Conservation (phyloP, 2,113 vertebrate species). For the Chlorodrepanis virens region DNA sequence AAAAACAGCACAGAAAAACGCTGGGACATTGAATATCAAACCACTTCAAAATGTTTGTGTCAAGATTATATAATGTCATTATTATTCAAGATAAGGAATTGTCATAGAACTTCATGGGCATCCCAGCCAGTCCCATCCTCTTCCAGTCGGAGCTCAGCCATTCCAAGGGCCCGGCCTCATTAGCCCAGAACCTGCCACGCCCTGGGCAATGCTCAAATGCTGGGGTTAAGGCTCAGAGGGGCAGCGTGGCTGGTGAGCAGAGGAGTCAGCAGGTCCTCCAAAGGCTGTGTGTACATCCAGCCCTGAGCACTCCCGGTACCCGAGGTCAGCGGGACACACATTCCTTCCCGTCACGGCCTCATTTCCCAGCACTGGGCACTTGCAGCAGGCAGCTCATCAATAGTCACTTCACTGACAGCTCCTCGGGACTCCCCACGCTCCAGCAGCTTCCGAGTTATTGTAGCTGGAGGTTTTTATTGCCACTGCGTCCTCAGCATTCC, state of each 20-base stretch:
- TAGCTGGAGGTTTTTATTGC: slow-evolving; percentile 15
- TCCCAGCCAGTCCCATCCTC: not conserved
- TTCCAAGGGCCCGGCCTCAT: not conserved
- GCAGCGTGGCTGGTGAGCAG: not conserved
- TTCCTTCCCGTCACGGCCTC: not conserved
- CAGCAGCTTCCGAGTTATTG: not conserved
- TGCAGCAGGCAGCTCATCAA: slow-evolving; percentile 50
- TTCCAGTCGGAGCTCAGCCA: not conserved
- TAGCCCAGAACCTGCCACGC: rapidly evolving
- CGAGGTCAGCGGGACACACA: not conserved
- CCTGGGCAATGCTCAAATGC: not conserved
- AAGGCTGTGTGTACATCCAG: not conserved
- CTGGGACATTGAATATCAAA: not conserved
- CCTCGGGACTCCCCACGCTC: not conserved
- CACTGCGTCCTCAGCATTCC: not conserved
- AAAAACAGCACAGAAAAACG: not conserved
- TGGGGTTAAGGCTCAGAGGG: not conserved
- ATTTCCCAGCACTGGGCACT: slow-evolving; percentile 29
- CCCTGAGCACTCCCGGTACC: not conserved
- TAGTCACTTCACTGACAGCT: slow-evolving; percentile 37
- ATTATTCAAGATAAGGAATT: not conserved
- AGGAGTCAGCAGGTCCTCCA: not conserved
- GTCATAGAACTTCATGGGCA: not conserved
- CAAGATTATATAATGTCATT: not conserved
- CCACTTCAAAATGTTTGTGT: not conserved